Percentiles rank a stretch among this genome's conserved stretches.
Evolutionary conservation across 2,797 vertebrate genomes (phyloP).

Genomic region (Botia kubotai): DNA sequence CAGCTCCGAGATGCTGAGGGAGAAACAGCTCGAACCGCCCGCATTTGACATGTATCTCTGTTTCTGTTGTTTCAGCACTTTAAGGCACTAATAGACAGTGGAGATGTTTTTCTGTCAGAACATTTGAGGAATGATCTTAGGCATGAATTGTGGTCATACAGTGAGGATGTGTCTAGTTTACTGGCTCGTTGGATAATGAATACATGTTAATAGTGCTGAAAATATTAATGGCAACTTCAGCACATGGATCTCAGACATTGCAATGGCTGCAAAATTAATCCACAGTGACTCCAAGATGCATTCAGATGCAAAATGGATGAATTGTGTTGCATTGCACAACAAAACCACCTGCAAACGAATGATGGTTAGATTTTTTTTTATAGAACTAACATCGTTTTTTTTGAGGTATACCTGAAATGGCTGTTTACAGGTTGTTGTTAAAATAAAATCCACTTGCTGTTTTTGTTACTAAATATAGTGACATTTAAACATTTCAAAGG

Average conservation of each 20-base stretch:
- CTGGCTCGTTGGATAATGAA: background rate
- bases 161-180: background rate
- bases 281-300: background rate
- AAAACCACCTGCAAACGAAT: background rate
- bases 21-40: slow-evolving; percentile 8
- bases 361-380: background rate
- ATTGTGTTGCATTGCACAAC: no score
- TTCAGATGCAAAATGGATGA: background rate
- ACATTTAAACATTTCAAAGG: background rate
- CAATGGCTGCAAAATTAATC: background rate
- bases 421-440: no score
- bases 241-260: background rate
- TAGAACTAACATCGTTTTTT: background rate
- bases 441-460: no score
- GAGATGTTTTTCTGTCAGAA: slow-evolving; percentile 9
- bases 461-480: no score
- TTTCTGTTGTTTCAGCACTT: slow-evolving; percentile 14
- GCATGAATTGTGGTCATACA: background rate
- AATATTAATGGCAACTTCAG: background rate
- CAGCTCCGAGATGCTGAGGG: background rate
- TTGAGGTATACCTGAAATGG: background rate
- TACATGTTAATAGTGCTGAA: background rate
- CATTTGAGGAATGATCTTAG: slow-evolving; percentile 11
- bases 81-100: background rate
- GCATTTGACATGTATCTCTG: background rate